Base-by-base conservation (phyloP, 2,113 vertebrate species). In the Pteropus alecto region DNA sequence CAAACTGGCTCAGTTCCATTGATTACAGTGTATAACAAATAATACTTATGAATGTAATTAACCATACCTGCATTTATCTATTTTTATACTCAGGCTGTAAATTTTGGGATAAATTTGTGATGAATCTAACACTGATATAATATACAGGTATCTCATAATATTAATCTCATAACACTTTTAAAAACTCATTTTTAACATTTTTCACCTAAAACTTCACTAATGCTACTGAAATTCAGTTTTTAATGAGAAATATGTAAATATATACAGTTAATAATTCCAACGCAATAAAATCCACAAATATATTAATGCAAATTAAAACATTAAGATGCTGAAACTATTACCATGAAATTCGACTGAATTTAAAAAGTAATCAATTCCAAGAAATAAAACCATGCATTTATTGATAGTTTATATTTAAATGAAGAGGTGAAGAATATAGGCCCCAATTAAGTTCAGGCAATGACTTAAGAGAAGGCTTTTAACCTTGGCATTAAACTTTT, bases 1-100 rank as follows among this genome's bases (percentile, higher is more conserved):
- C 30, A 96, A 85, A 96, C 0, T 73, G 67, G 43, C 43, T 90
- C n/a, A 96, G 93, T 97, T 96, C 46, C 30, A 92, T n/a, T 68
- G 87, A 41, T 93, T 83, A 58, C 0, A 92, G 13, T 54, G 7
- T 19, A 41, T n/a, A 73, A 95, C 12, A 85, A 90, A 77, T 67
- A 93, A 61, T 83, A 48, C 16, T 84, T 67, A 79, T 4, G 60
- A n/a, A 73, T 48, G 5, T 65, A 94, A 78, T 30, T 84, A 48
- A 56, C 26, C 7, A 51, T 21, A 48, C 5, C 60, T 81, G 2
- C 58, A 89, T 96, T 81, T 93, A 41, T 11, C 43, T 95, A 87
- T 74, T 79, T 96, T 95, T 96, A 56, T 38, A 87, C 21, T 33
- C 22, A 86, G 70, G 22, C 2, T 79, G 19, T 85, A 89, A 84